These are phyloP conservation scores for Athalia circularis DNA, from an alignment of 2,888 invertebrate species.

Conservation along the genomic window DNA sequence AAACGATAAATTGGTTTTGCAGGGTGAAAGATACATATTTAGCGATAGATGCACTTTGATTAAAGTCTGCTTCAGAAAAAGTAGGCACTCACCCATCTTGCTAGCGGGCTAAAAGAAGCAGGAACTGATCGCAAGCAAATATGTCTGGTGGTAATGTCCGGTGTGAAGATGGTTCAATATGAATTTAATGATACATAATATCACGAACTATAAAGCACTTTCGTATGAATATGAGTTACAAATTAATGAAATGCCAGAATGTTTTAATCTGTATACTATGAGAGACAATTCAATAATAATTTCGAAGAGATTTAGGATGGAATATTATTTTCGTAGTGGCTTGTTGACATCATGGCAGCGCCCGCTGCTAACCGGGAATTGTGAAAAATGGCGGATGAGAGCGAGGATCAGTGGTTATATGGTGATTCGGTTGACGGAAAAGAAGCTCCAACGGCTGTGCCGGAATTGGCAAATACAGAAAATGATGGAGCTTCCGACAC, in stretches of 20 bases:
- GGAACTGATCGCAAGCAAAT: constrained; percentile 43
- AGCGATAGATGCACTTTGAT: constrained; percentile 61
- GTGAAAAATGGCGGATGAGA: constrained; percentile 81
- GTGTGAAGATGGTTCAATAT: neutral
- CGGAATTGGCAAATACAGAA: constrained; percentile 63
- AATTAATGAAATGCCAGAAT: neutral
- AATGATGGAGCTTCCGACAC: constrained; percentile 65
- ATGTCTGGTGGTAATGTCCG: constrained; percentile 21
- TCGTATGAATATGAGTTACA: no score
- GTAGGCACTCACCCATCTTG: constrained; percentile 67
- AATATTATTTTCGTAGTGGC: constrained; percentile 2
- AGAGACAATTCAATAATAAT: neutral
- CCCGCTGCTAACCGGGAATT: constrained; percentile 30
- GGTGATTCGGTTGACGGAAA: constrained; percentile 81
- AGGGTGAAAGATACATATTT: constrained; percentile 39
- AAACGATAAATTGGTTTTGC: constrained; percentile 3
- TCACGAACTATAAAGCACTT: no score
- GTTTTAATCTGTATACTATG: neutral
- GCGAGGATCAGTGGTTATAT: constrained; percentile 93
- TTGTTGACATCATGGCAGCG: constrained; percentile 40
- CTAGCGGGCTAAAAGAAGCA: constrained; percentile 61
- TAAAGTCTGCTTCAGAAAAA: constrained; percentile 52
- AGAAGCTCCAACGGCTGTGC: constrained; percentile 66
- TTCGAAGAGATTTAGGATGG: neutral
- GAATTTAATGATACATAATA: neutral